Evolutionary conservation across 1,140 invertebrate species (phyloP), one percentile per base, ranked within the genome.

Genomic region (Drosophila auraria): DNA sequence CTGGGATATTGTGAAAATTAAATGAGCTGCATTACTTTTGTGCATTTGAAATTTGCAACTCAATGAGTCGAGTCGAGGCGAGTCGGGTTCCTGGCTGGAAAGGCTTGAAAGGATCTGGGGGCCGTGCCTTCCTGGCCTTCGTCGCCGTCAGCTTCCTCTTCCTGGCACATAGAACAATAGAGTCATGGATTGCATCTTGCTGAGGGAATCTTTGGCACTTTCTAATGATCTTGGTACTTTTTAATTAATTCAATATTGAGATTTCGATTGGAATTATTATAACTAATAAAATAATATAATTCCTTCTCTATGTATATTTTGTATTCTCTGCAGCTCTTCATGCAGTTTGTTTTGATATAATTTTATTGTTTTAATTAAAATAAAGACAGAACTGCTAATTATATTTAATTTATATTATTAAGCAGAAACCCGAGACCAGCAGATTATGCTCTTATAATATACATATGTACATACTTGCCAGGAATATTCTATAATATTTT

Each of bases 31-130:
- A 87, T 87, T 87, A 83, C 83, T 87, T 87, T 87, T 87, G 83
- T 87, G 83, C 83, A 87, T 87, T 87, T 87, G 80, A 87, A 87
- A 87, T 87, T 87, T 87, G 83, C 83, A 87, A 87, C 83, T 87
- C 83, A 87, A 87, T 87, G 83, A 87, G 83, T 81, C 44, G 59
- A 68, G 30, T 44, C 50, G 49, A 40, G 15, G 8, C 7, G 17
- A 56, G 54, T 25, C 14, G 8, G 14, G 54, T 15, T 40, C 36
- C 20, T 25, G 36, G 36, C 20, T 56, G 33, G 14, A 9, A 76
- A 54, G 36, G 33, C 72, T 60, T 27, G 68, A 27, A 42, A 38
- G 36, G 51, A 57, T 54, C 54, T 47, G 54, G 59, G 17, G 40
- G 40, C 66, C 54, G 64, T 77, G 82, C 77, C 64, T 77, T 84